A percentile compares a stretch with the other conserved stretches of the same genome.
Conservation (phyloP, 2,113 vertebrate genomes). For the Rissa tridactyla region DNA sequence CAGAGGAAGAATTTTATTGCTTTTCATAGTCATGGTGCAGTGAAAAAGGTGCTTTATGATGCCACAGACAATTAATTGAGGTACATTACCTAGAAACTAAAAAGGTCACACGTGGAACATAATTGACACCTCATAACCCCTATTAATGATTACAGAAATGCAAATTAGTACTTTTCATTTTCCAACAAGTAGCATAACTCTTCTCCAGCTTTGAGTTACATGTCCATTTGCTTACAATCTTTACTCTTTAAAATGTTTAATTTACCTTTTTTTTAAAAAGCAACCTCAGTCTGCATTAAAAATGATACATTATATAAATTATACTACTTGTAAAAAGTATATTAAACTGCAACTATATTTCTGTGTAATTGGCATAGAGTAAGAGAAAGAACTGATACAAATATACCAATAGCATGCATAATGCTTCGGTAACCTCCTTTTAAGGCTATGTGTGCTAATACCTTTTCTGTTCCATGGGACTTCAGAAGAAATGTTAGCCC, state of each 20-base stretch:
- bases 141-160: conserved; percentile 72
- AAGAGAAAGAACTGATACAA: neutral
- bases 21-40: conserved; percentile 57
- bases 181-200: conserved; percentile 47
- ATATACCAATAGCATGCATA: neutral
- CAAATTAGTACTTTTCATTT: conserved; percentile 62
- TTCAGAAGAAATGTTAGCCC: neutral
- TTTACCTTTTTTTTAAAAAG: conserved; percentile 18
- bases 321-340: neutral
- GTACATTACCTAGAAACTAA: conserved; percentile 69
- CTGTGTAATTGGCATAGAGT: neutral
- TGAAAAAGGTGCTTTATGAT: conserved; percentile 68
- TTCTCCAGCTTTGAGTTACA: conserved; percentile 41
- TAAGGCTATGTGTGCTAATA: neutral
- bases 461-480: neutral
- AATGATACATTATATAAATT: neutral
- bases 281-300: neutral
- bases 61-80: conserved; percentile 77
- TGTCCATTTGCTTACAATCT: conserved; percentile 62
- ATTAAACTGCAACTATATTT: conserved; percentile 35
- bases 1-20: conserved; percentile 69
- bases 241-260: conserved; percentile 60
- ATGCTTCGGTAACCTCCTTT: neutral
- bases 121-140: conserved; percentile 71
- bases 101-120: conserved; percentile 73